A percentile compares a stretch with the other conserved stretches of the same genome.
These are phyloP conservation scores for Lonchura striata DNA, from an alignment of 2,113 vertebrate species.

Conservation along the genomic window DNA sequence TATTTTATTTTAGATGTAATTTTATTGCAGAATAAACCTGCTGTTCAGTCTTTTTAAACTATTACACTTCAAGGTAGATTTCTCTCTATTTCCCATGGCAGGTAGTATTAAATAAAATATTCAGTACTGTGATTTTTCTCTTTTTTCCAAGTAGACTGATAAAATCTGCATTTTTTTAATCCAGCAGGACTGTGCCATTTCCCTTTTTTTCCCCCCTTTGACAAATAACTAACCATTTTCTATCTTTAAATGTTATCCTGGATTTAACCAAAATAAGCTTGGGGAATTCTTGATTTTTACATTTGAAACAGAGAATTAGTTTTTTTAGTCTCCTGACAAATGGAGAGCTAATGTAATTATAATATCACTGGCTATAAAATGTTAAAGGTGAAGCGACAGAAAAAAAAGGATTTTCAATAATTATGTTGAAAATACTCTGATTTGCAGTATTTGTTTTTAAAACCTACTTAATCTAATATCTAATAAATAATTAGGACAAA, in stretches of 20 bases:
- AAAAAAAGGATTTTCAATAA: neutral
- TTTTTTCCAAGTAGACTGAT: neutral
- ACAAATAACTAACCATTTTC: neutral
- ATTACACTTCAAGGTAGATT: neutral
- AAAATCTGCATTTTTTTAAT: neutral
- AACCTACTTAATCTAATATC: neutral
- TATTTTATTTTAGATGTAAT: conserved; percentile 2
- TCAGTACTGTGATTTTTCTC: neutral
- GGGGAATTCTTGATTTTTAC: conserved; percentile 17
- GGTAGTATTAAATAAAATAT: conserved; percentile 31
- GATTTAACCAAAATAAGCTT: conserved; percentile 7
- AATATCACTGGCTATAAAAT: conserved; percentile 2
- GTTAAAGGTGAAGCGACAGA: conserved; percentile 10
- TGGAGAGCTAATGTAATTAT: conserved; percentile 28
- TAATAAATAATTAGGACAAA: neutral
- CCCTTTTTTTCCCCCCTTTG: neutral
- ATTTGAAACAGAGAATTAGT: conserved; percentile 7
- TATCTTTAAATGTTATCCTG: neutral
- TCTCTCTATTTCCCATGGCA: neutral
- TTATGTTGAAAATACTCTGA: neutral
- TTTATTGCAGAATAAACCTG: conserved; percentile 15
- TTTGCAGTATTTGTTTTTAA: neutral
- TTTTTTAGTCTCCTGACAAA: neutral
- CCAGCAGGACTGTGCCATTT: neutral
- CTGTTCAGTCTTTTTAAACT: neutral